These are phyloP conservation scores for Clistopyga incitator DNA, from an alignment of 2,888 invertebrate species.

Conservation along the genomic window DNA sequence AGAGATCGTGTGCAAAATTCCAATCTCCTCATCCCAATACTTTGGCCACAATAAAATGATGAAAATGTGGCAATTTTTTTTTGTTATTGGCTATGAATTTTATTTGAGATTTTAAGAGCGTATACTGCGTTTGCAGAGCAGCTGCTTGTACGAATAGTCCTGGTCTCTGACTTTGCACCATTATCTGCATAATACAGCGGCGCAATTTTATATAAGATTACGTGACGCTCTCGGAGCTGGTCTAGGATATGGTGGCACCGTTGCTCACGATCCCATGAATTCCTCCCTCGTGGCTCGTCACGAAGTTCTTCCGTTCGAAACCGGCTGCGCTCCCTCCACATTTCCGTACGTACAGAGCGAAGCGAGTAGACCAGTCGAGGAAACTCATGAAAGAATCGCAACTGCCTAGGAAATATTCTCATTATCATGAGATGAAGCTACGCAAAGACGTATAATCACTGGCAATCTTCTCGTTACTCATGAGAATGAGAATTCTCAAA, in stretches of 20 bases:
- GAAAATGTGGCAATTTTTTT: too few relatives aligned
- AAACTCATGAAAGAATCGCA: slow-evolving; percentile 33
- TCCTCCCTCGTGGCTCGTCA: slow-evolving; percentile 61
- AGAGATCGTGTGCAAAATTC: too few relatives aligned
- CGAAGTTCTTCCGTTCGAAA: slow-evolving; percentile 46
- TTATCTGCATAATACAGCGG: slow-evolving; percentile 63
- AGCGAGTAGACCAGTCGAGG: not conserved
- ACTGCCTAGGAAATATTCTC: slow-evolving; percentile 48
- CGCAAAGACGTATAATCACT: slow-evolving; percentile 20
- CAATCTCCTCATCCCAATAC: too few relatives aligned
- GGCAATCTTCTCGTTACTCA: slow-evolving; percentile 30
- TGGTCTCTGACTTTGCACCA: not conserved
- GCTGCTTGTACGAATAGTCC: not conserved
- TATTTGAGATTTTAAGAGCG: too few relatives aligned
- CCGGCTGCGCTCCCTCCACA: slow-evolving; percentile 14
- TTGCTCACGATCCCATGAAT: slow-evolving; percentile 74
- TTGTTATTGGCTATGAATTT: too few relatives aligned
- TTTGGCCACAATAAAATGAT: too few relatives aligned
- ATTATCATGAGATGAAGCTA: slow-evolving; percentile 50
- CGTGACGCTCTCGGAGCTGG: slow-evolving; percentile 60
- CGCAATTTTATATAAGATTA: slow-evolving; percentile 70
- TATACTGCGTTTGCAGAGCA: too few relatives aligned
- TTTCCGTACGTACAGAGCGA: slow-evolving; percentile 1
- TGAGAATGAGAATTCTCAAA: slow-evolving; percentile 48
- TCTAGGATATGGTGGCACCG: slow-evolving; percentile 68